phyloP scores from a whole-genome alignment of 2,113 vertebrate species.

The Embiotoca jacksoni region DNA sequence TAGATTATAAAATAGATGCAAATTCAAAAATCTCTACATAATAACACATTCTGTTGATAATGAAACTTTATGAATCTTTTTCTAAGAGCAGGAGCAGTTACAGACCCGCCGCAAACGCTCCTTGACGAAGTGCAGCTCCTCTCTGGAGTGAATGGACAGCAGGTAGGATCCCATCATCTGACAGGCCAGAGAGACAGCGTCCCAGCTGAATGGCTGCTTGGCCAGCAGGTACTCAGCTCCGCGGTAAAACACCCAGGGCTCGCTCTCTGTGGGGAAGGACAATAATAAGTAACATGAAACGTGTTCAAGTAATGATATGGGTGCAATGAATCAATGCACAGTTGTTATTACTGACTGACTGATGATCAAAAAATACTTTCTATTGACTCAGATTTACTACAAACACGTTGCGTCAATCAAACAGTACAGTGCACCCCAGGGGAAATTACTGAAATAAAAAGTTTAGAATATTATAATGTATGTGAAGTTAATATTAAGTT shows the following conservation, averaged over 20 bases:
- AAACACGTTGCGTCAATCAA: no score
- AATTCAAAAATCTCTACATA: no score
- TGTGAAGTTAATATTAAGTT: no score
- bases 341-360: neutral
- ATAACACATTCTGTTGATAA: no score
- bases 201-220: constrained; percentile 84
- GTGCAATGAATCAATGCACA: neutral
- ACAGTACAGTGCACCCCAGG: no score
- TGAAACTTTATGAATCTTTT: neutral
- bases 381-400: no score
- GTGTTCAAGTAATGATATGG: neutral
- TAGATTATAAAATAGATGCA: no score
- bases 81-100: neutral
- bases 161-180: constrained; percentile 87
- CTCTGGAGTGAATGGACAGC: constrained; percentile 88
- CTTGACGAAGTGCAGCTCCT: constrained; percentile 90
- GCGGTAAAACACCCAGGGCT: constrained; percentile 91
- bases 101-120: constrained; percentile 88
- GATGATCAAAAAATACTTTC: no score
- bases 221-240: constrained; percentile 91
- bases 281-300: neutral
- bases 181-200: constrained; percentile 87
- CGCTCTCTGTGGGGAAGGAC: constrained; percentile 82
- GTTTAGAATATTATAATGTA: no score
- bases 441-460: no score